These are phyloP conservation scores for Baccha elongata DNA, from an alignment of 2,888 invertebrate species.

Conservation along the genomic window DNA sequence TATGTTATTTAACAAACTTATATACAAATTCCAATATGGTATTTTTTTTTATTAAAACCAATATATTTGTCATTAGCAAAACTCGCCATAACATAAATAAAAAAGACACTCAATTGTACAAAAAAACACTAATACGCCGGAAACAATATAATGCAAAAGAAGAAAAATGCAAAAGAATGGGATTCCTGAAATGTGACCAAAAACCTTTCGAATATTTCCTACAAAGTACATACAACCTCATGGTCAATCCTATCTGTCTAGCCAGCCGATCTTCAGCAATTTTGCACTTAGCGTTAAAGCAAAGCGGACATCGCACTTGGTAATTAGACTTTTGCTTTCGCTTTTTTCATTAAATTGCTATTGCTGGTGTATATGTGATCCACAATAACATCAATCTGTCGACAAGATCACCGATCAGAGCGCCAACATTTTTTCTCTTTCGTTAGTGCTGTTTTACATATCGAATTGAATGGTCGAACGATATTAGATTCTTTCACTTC, in stretches of 20 bases:
- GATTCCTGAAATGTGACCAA: slow-evolving; percentile 20
- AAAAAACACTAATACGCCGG: neutral
- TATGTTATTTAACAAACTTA: too few species aligned
- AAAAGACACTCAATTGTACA: neutral
- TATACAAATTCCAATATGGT: too few species aligned
- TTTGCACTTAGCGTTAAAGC: slow-evolving; percentile 2
- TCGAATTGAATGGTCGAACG: slow-evolving; percentile 45
- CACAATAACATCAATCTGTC: slow-evolving; percentile 49
- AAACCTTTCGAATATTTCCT: slow-evolving; percentile 5
- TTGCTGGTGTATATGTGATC: slow-evolving; percentile 33
- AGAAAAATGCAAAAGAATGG: slow-evolving; percentile 4
- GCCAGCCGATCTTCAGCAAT: slow-evolving; percentile 13
- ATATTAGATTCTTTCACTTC: slow-evolving; percentile 21
- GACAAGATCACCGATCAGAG: slow-evolving; percentile 61
- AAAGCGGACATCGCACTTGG: slow-evolving; percentile 45
- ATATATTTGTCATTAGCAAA: neutral
- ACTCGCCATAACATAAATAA: neutral
- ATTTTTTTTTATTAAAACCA: too few species aligned
- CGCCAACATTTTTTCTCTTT: slow-evolving; percentile 40
- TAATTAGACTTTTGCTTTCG: slow-evolving; percentile 60
- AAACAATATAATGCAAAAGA: slow-evolving; percentile 1
- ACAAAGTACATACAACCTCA: neutral
- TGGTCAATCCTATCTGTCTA: slow-evolving; percentile 28
- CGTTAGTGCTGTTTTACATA: slow-evolving; percentile 60
- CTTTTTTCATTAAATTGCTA: slow-evolving; percentile 31